Evolutionary conservation across 2,797 vertebrate species (phyloP).

Genomic region (Sarcoramphus papa): DNA sequence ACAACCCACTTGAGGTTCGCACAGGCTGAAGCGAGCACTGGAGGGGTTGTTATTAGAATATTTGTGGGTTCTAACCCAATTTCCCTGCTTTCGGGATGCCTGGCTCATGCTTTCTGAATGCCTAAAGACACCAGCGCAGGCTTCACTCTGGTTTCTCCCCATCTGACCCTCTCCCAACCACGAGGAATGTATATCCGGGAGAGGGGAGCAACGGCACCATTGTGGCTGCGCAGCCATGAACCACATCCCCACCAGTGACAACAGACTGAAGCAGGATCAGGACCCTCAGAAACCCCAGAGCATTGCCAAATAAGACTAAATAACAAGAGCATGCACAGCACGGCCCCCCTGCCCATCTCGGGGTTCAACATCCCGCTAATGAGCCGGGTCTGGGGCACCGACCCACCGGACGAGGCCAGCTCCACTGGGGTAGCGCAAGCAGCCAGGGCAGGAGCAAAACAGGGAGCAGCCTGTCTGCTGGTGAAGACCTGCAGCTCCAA

Average conservation of each 20-base stretch:
- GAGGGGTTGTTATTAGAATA: not conserved
- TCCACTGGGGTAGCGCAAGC: not conserved
- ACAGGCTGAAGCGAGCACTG: not conserved
- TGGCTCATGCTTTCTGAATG: not conserved
- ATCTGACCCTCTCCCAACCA: not conserved
- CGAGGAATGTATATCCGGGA: accelerated
- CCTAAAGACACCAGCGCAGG: not conserved
- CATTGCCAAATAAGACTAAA: not conserved
- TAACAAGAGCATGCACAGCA: not conserved
- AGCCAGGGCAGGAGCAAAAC: not conserved
- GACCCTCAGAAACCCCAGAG: not conserved
- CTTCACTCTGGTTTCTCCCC: not conserved
- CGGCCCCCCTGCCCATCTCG: accelerated
- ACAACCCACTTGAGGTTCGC: not conserved
- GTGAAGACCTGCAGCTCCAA: not conserved
- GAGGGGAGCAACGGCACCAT: not conserved
- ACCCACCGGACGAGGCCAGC: not conserved
- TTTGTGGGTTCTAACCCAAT: not conserved
- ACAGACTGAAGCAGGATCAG: not conserved
- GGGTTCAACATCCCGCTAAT: not conserved
- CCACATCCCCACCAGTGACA: not conserved
- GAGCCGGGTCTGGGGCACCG: not conserved
- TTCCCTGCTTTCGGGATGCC: not conserved
- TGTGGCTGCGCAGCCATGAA: not conserved
- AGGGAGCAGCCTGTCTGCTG: not conserved